A percentile compares a stretch with the other conserved stretches of the same genome.
These are phyloP conservation scores for Drosophila sechellia DNA, from an alignment of 1,140 invertebrate genomes.

Conservation along the genomic window DNA sequence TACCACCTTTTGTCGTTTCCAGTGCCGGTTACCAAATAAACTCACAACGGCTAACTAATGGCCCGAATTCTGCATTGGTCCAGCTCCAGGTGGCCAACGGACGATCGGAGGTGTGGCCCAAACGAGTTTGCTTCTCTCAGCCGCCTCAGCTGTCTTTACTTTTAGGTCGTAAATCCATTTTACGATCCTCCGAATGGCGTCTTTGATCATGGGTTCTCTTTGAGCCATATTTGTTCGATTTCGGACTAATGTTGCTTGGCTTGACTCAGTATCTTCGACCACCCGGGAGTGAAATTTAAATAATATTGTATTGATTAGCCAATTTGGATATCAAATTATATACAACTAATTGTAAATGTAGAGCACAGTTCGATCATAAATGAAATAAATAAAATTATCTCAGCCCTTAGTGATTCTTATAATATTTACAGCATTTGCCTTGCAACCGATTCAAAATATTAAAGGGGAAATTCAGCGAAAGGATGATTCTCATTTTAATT, in stretches of 20 bases:
- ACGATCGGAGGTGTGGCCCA: conserved; percentile 57
- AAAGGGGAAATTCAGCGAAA: background rate
- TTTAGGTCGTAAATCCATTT: conserved; percentile 68
- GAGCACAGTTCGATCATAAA: too few relatives aligned
- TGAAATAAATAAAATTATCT: too few relatives aligned
- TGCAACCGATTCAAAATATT: conserved; percentile 2
- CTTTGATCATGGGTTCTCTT: conserved; percentile 45
- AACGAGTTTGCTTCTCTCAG: conserved; percentile 64
- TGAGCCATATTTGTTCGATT: conserved; percentile 12
- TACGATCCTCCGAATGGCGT: conserved; percentile 71
- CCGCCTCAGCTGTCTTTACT: conserved; percentile 28
- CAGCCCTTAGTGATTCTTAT: background rate
- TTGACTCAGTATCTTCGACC: conserved; percentile 25
- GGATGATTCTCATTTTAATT: conserved; percentile 60
- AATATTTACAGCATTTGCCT: background rate
- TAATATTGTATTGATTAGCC: background rate
- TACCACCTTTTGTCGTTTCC: conserved; percentile 60
- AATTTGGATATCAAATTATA: background rate
- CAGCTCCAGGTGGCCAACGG: conserved; percentile 23
- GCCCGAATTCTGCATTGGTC: conserved; percentile 65
- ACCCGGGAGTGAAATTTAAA: conserved; percentile 20
- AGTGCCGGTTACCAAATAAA: conserved; percentile 17
- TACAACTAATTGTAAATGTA: background rate
- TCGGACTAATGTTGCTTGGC: background rate
- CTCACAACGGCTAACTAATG: conserved; percentile 35